Evolutionary conservation across 2,113 vertebrate species (phyloP), one percentile per base, ranked within the genome.

Genomic region (Taurulus bubalis): DNA sequence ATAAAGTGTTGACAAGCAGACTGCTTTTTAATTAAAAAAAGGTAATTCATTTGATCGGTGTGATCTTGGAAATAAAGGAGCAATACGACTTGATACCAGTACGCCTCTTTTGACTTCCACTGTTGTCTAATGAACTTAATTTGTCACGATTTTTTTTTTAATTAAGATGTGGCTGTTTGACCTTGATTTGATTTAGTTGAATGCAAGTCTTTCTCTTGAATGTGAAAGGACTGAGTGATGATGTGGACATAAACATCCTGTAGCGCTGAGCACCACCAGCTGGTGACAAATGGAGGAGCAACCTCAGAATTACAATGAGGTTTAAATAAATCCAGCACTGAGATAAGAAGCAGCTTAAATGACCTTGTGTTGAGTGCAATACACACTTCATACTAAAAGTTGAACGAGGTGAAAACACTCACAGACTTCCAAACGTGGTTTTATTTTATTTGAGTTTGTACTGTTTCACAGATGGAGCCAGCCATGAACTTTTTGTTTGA

Each of bases 51-150:
- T 38, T 60, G 51, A 72, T 30, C 14, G 28, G 6, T 59, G 49
- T 83, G 51, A 40, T 68, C 30, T 71, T 63, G 28, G 26, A 76
- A 86, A 83, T 80, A 79, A 84, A 90, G 20, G 2, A 71, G 71
- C n/a, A 76, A 51, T 72, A 78, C 47, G 2, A 85, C 51, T 73
- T 77, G 51, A 68, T 42, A 51, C 14, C 40, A 77, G 16, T 62
- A 14, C 8, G 26, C 53, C n/a, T 56, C 24, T 67, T 32, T 68
- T 53, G 32, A 3, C 30, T 70, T 63, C 77, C 2, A 55, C 56
- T 79, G 42, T 49, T 74, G 7, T 40, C 1, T 24, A 55, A 14
- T 30, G 0, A 71, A 56, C 18, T 82, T n/a, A 4, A 59, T 22
- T 55, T 67, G 24, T 28, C 8, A 26, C 40, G 30, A 22, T 67